Percentiles rank a stretch among this genome's conserved stretches.
These are phyloP conservation scores for Synergus umbraculus DNA, from an alignment of 2,888 invertebrate genomes.

Conservation along the genomic window DNA sequence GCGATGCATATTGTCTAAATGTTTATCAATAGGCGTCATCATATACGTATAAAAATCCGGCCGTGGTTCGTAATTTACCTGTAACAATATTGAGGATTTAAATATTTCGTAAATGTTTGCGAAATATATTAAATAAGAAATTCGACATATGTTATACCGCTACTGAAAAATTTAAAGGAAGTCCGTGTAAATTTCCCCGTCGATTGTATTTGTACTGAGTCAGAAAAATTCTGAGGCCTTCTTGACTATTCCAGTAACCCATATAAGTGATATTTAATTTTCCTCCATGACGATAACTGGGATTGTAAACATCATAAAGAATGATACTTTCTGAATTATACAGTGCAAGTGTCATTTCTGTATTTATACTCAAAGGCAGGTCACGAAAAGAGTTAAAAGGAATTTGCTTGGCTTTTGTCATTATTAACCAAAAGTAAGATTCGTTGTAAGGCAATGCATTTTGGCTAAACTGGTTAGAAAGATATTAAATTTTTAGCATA, in stretches of 20 bases:
- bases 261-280: conserved; percentile 63
- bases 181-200: conserved; percentile 64
- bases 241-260: conserved; percentile 60
- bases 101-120: conserved; percentile 43
- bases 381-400: conserved; percentile 54
- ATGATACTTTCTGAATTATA: conserved; percentile 49
- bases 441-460: conserved; percentile 63
- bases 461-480: conserved; percentile 51
- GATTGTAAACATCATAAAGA: conserved; percentile 69
- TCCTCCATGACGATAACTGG: conserved; percentile 66
- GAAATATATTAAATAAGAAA: conserved; percentile 25
- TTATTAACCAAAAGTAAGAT: conserved; percentile 67
- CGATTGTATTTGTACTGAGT: conserved; percentile 67
- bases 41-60: conserved; percentile 76
- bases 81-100: neutral
- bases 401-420: conserved; percentile 49
- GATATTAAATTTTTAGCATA: neutral
- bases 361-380: conserved; percentile 64
- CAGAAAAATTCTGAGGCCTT: conserved; percentile 58
- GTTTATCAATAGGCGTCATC: conserved; percentile 77
- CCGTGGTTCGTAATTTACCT: conserved; percentile 62
- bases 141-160: conserved; percentile 50
- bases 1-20: conserved; percentile 82
- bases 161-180: conserved; percentile 65
- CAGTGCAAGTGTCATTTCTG: conserved; percentile 63